Evolutionary conservation across 2,113 vertebrate genomes (phyloP), one percentile per base, ranked within the genome.

Genomic region (Thalassarche chlororhynchos): DNA sequence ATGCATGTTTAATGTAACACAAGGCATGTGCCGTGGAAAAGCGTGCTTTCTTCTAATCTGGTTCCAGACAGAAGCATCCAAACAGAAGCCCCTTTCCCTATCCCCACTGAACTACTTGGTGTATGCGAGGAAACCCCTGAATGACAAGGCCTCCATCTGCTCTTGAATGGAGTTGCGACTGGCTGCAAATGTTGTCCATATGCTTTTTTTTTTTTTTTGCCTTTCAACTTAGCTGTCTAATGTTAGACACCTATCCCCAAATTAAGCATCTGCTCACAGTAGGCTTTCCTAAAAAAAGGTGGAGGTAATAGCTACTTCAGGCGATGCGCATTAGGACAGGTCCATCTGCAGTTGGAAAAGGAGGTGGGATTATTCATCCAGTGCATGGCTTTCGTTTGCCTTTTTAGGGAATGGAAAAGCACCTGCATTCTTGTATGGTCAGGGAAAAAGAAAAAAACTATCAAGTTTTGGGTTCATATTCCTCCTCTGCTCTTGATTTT

Each of bases 121-220:
- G 91, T 89, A 51, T 46, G 62, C 7, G 6, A 96, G 95, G 93
- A 96, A 97, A 95, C 94, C 89, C 91, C 86, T 90, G 89, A 97
- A 97, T 85, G 95, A 97, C 95, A 96, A 93, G 94, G 89, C 94
- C 44, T 97, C 95, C 94, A 94, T 96, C 97, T 96, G 95, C 93
- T 97, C 89, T 85, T 92, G 80, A 96, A 74, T 19, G 3, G 81
- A 97, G 96, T 66, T 97, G 89, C 24, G 84, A 96, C 91, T 95
- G 94, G 75, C 91, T 97, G 93, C 93, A 93, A 96, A 97, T 97
- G 91, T 97, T 95, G 96, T 96, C 95, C 95, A 92, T 97, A 95
- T 96, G 93, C 61, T 95, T 97, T 96, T 96, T 94, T 91, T 90
- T 88, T 76, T 82, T 54, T 52, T 44, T 89, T 91, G 14, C 87